Evolutionary conservation across 2,888 invertebrate species (phyloP).

Genomic region (Pilophorus perplexus): DNA sequence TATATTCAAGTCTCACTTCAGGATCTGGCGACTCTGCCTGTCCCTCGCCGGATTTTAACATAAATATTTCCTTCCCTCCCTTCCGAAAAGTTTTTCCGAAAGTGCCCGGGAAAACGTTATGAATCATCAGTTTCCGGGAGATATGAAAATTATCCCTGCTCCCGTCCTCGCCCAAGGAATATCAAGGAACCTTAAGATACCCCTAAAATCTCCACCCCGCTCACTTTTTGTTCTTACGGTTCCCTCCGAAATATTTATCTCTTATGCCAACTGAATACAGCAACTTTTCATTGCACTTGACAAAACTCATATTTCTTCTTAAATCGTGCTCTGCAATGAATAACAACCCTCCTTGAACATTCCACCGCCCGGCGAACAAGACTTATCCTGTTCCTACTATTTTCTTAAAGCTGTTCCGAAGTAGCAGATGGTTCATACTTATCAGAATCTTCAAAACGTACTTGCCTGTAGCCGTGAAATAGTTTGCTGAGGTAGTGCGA

Average conservation of each 20-base stretch:
- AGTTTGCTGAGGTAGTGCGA: not conserved
- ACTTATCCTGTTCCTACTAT: too few relatives aligned
- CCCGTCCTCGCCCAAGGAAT: constrained; percentile 1
- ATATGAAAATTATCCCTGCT: constrained; percentile 17
- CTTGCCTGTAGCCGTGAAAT: not conserved
- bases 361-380: not conserved
- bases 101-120: not conserved
- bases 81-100: constrained; percentile 11
- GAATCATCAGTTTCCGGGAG: constrained; percentile 28
- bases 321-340: constrained; percentile 23
- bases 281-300: constrained; percentile 29
- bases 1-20: constrained; percentile 29
- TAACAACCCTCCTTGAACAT: not conserved
- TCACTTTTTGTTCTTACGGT: not conserved
- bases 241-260: constrained; percentile 19
- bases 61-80: not conserved
- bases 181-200: constrained; percentile 5
- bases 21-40: constrained; percentile 1
- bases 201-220: not conserved
- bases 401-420: too few relatives aligned
- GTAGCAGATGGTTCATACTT: too few relatives aligned
- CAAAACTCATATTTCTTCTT: constrained; percentile 25
- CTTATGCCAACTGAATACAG: constrained; percentile 30
- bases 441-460: too few relatives aligned
- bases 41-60: constrained; percentile 12